Conservation (phyloP, 2,888 invertebrate genomes). For the Clanis bilineata region DNA sequence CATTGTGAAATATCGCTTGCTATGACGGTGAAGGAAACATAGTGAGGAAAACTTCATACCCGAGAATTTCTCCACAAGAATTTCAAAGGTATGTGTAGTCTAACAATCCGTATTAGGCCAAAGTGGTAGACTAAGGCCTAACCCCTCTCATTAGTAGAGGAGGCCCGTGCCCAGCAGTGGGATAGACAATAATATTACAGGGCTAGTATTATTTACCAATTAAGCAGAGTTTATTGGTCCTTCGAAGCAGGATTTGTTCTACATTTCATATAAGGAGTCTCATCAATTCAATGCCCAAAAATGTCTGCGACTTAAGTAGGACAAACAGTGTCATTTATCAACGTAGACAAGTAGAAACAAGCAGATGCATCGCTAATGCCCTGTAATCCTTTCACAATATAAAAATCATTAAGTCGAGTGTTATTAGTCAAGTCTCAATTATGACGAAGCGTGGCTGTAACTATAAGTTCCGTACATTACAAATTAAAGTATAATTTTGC, state of each 20-base stretch:
- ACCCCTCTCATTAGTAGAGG: too few relatives aligned
- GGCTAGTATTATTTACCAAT: too few relatives aligned
- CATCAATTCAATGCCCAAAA: not conserved
- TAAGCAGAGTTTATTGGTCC: not conserved
- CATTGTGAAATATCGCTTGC: too few relatives aligned
- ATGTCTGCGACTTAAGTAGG: not conserved
- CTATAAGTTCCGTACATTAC: not conserved
- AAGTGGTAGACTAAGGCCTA: too few relatives aligned
- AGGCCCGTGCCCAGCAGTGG: too few relatives aligned
- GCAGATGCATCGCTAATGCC: conserved; percentile 16
- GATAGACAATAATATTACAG: too few relatives aligned
- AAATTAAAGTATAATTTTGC: not conserved
- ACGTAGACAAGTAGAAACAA: conserved; percentile 4
- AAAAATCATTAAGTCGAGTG: conserved; percentile 25
- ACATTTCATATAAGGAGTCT: not conserved
- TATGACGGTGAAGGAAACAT: too few relatives aligned
- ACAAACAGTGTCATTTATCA: not conserved
- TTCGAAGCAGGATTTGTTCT: not conserved
- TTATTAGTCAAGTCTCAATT: conserved; percentile 26
- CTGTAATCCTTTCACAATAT: conserved; percentile 28
- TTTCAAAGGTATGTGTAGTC: too few relatives aligned
- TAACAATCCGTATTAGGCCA: too few relatives aligned
- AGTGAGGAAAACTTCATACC: too few relatives aligned
- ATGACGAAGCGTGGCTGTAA: not conserved
- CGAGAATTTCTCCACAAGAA: too few relatives aligned